phyloP scores from a whole-genome alignment of 2,113 vertebrate genomes.

The Tychaedon coryphoeus region DNA sequence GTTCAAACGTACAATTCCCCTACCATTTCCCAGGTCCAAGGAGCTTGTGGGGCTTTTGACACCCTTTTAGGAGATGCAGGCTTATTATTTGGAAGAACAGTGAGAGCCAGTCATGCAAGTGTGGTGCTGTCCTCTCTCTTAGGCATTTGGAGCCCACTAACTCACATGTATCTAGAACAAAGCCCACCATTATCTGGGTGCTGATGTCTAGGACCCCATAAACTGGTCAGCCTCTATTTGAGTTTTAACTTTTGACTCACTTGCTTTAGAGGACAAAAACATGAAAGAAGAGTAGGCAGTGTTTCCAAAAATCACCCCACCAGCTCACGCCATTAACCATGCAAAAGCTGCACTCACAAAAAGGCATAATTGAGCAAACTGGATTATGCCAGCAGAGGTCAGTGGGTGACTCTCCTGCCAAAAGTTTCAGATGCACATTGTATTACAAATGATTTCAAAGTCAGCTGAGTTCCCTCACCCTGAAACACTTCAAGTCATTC shows the following conservation, averaged over 20 bases:
- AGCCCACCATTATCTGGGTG: neutral
- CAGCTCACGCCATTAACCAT: neutral
- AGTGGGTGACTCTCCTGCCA: conserved; percentile 21
- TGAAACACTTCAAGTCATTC: neutral
- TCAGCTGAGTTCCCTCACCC: neutral
- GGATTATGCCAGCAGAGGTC: conserved; percentile 44
- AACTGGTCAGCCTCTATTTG: neutral
- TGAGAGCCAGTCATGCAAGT: neutral
- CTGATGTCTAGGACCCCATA: neutral
- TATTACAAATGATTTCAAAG: neutral
- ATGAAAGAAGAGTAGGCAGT: neutral
- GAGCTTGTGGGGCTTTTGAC: neutral
- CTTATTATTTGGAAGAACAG: neutral
- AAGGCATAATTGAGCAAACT: neutral
- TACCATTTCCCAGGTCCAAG: neutral
- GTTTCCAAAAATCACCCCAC: neutral
- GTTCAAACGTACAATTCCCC: neutral
- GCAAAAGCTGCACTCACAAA: neutral
- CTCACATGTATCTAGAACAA: accelerated
- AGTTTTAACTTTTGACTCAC: neutral
- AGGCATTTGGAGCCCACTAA: neutral
- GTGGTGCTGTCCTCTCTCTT: neutral
- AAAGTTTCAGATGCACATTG: neutral
- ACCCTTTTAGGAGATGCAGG: neutral
- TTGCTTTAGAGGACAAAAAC: neutral